Conservation (phyloP, 2,797 vertebrate genomes). For the Fratercula arctica region DNA sequence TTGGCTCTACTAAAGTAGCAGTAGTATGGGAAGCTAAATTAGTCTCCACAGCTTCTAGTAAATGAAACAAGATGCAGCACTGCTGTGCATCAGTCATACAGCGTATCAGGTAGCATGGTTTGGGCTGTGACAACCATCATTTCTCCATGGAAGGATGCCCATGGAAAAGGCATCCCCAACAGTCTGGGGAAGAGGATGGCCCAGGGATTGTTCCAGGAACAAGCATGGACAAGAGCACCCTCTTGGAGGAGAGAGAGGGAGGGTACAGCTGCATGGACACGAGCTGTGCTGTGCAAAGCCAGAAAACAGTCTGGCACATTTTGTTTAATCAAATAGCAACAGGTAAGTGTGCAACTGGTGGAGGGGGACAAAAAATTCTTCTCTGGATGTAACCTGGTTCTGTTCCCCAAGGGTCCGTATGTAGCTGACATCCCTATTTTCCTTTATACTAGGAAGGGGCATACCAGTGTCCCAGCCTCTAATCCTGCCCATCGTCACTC, state of each 20-base stretch:
- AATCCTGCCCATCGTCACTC: neutral
- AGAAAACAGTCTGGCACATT: neutral
- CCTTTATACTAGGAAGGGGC: neutral
- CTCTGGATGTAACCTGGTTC: neutral
- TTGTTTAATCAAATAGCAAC: neutral
- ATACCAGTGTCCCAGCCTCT: neutral
- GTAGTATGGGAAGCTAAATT: neutral
- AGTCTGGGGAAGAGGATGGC: neutral
- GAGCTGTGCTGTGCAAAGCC: neutral
- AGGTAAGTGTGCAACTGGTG: neutral
- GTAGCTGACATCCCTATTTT: neutral
- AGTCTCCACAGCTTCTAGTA: neutral
- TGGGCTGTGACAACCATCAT: neutral
- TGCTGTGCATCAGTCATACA: neutral
- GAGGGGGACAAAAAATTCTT: neutral
- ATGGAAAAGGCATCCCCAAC: neutral
- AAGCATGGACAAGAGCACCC: accelerated
- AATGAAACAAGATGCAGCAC: neutral
- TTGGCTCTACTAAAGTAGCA: neutral
- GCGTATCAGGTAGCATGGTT: neutral
- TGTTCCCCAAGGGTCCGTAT: neutral
- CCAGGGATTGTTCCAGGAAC: neutral
- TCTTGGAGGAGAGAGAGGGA: neutral
- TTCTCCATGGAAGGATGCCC: neutral
- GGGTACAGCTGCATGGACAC: neutral